A percentile compares a stretch with the other conserved stretches of the same genome.
phyloP scores from a whole-genome alignment of 2,888 invertebrate species.

The Thecocarcelia acutangulata region DNA sequence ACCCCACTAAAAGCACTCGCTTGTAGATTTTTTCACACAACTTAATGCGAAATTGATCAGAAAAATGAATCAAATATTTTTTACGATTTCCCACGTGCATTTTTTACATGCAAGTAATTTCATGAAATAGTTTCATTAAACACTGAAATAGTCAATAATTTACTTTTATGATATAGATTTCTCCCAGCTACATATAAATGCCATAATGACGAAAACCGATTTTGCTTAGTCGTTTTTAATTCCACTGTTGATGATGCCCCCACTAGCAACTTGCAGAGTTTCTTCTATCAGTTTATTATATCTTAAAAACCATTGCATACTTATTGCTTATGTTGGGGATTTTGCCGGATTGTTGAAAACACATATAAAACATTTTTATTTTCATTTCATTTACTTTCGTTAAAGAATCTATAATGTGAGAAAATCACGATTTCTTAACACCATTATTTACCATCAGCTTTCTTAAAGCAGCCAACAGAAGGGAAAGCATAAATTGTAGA shows the following conservation, averaged over 20 bases:
- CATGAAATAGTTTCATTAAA: too few species aligned
- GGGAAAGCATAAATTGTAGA: slow-evolving; percentile 26
- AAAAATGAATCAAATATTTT: too few species aligned
- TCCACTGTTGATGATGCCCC: too few species aligned
- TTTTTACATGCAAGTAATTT: too few species aligned
- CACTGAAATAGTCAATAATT: not conserved
- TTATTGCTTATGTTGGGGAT: slow-evolving; percentile 54
- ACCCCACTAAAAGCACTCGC: too few species aligned
- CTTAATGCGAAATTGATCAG: not conserved
- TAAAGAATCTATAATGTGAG: slow-evolving; percentile 59
- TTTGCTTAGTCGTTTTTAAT: too few species aligned
- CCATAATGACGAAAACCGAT: too few species aligned
- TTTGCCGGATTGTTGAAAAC: slow-evolving; percentile 40
- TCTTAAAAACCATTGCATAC: slow-evolving; percentile 49
- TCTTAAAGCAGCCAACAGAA: slow-evolving; percentile 6
- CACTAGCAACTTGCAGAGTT: too few species aligned
- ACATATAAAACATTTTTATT: slow-evolving; percentile 26
- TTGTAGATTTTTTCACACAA: too few species aligned
- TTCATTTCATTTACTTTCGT: not conserved
- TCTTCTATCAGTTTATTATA: too few species aligned
- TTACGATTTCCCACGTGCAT: too few species aligned
- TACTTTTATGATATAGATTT: not conserved
- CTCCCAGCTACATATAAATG: too few species aligned
- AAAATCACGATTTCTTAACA: slow-evolving; percentile 65
- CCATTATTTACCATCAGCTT: slow-evolving; percentile 43